Evolutionary conservation across 2,888 invertebrate genomes (phyloP), one percentile per base, ranked within the genome.

Genomic region (Polietes domitor): DNA sequence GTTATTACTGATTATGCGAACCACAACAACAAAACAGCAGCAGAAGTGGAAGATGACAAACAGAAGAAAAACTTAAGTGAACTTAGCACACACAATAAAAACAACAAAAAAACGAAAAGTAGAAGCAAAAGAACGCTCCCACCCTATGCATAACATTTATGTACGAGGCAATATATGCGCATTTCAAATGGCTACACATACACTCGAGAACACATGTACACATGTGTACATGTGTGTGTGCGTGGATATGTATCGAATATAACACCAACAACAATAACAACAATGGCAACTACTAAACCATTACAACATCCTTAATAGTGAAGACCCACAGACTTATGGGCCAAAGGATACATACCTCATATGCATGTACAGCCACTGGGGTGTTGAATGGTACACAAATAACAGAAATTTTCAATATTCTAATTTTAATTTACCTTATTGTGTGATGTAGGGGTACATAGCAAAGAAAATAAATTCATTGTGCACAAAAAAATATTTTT

Each of bases 1-100:
- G 74, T 80, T 80, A 74, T 80, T 70, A 74, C 68, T 74, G 74
- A 80, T 74, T 74, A 70, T 74, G 74, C 74, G 68, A 68, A 65
- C 24, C 17, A 41, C 21, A 65, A 65, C 21, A 65, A 65, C 47
- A 47, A 47, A 47, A 47, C 37, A 12, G n/a, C 9, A 47, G 47
- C 47, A 37, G 41, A 17, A 41, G 37, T 9, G 19, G 47, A 63
- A 17, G 41, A 47, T 26, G 28, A 72, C 37, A 63, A 72, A 63
- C 37, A 24, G 21, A 58, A 73, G n/a, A 58, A 24, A 58, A 61
- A 73, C 43, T 61, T 41, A 37, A 61, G 43, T 73, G 41, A 55
- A 41, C 26, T 63, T 50, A 32, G 43, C 28, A 37, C 12, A 68
- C 19, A 28, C 3, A 24, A 43, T 32, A 32, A 43, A 41, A 68